Evolutionary conservation across 2,113 vertebrate genomes (phyloP).

Genomic region (Clarias macrocephalus): DNA sequence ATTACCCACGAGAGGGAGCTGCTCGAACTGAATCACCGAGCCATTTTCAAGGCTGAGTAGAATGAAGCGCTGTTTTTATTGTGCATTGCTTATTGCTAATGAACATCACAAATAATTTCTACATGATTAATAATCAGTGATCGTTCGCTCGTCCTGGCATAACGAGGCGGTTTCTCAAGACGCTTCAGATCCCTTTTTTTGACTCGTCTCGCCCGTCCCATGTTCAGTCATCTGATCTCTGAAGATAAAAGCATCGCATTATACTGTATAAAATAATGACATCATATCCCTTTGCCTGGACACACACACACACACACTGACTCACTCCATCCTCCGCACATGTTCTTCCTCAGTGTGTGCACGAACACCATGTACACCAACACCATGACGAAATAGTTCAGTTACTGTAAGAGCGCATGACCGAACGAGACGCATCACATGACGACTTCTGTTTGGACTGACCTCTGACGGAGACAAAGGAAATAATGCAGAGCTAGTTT

Average conservation of each 20-base stretch:
- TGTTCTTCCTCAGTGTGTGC: neutral
- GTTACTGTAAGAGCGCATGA: neutral
- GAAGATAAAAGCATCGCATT: neutral
- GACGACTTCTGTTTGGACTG: neutral
- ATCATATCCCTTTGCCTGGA: neutral
- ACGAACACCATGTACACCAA: neutral
- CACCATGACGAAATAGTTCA: neutral
- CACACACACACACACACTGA: neutral
- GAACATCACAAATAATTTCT: neutral
- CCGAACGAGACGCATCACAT: too few species aligned
- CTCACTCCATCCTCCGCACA: neutral
- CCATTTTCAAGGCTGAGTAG: neutral
- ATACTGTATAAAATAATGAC: neutral
- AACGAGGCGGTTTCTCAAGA: neutral
- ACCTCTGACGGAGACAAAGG: neutral
- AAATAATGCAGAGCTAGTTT: neutral
- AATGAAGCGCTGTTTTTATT: neutral
- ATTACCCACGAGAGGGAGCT: slow-evolving; percentile 2
- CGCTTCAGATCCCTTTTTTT: neutral
- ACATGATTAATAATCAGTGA: neutral
- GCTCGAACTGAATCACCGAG: neutral
- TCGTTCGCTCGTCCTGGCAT: neutral
- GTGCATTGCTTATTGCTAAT: neutral
- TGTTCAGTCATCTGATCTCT: neutral
- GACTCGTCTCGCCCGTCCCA: neutral